Evolutionary conservation across 2,113 vertebrate genomes (phyloP), one percentile per base, ranked within the genome.

Genomic region (Hippocampus barbouri): DNA sequence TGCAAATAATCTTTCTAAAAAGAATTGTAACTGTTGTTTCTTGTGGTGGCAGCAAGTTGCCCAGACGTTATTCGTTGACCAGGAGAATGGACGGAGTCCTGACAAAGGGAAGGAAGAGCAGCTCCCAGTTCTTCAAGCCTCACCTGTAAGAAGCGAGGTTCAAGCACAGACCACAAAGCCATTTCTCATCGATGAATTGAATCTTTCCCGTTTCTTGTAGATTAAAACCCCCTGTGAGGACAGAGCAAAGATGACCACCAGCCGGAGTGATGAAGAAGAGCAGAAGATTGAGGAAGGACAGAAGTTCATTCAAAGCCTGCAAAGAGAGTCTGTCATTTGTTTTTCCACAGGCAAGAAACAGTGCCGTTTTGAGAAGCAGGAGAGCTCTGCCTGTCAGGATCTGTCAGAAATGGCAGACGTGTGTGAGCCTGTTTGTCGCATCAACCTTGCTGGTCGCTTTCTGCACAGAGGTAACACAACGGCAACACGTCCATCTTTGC

Each of bases 321-420:
- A 89, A 7, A 83, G 92, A 73, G 86, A 90, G 66, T 93, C 92
- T 0, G 92, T 93, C 60, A 93, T 93, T 53, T 87, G 92, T 71
- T 92, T 93, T 74, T 91, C 91, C 8, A 87, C 89, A 0, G 86
- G 89, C 23, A 89, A 89, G 85, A 86, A 83, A 60, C 56, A 87
- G 18, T n/a, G 87, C 0, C 66, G 11, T 5, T 74, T 86, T 72
- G 78, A 80, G 68, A 74, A 80, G 34, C 71, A 38, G 20, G 70
- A 70, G 1, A 53, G 12, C 4, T 71, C 62, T 0, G 51, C n/a
- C 18, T 16, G 40, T 30, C 57, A 67, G 1, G 25, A 3, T 27
- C 25, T 75, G 67, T 68, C 76, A 12, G 59, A 67, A 8, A 60
- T 66, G 49, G 11, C 20, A 47, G 63, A 68, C 21, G 9, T 49